Base-by-base conservation (phyloP, 2,888 invertebrate genomes). In the Cosmopolites sordidus region DNA sequence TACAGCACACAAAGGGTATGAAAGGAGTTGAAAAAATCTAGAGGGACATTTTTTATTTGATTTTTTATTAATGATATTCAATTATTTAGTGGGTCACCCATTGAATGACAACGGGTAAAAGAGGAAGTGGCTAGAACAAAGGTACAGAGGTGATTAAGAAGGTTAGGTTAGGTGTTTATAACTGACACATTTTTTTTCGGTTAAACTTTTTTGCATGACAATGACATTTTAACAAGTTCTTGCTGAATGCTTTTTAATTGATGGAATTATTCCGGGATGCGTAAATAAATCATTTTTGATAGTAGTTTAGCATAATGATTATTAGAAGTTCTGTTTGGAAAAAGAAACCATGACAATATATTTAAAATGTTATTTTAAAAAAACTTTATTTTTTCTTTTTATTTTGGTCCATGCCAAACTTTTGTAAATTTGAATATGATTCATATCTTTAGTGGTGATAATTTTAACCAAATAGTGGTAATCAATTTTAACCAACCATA, bases 51-150 rank as follows among this genome's bases (percentile, higher is more conserved):
- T 56, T 55, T 47, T 50, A 53, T 53, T 53, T 48, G 45, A 48
- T 33, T 45, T 54, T 54, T 49, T 53, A 53, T 56, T 52, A 56
- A 56, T 56, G 53, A 52, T 45, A 56, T 56, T 56, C 53, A 50
- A 52, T 56, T 56, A 56, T 53, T 50, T 56, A 53, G 53, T 53
- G 53, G 56, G 56, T 52, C 56, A 52, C 43, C 52, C 56, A 45
- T 48, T 52, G 37, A 44, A 42, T 43, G 48, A 48, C 48, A 33
- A 43, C 30, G 39, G 43, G 38, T 47, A 41, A 52, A 49, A 56
- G 52, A 47, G 47, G 40, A 40, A 47, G 55, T 45, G 38, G 38
- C 29, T 45, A 38, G 14, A 46, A 51, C 50, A 50, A 39, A 46
- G 48, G 39, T 38, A 40, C 16, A 30, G 43, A 48, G 47, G 45